Evolutionary conservation across 2,888 invertebrate genomes (phyloP).

Genomic region (Campaea margaritaria): DNA sequence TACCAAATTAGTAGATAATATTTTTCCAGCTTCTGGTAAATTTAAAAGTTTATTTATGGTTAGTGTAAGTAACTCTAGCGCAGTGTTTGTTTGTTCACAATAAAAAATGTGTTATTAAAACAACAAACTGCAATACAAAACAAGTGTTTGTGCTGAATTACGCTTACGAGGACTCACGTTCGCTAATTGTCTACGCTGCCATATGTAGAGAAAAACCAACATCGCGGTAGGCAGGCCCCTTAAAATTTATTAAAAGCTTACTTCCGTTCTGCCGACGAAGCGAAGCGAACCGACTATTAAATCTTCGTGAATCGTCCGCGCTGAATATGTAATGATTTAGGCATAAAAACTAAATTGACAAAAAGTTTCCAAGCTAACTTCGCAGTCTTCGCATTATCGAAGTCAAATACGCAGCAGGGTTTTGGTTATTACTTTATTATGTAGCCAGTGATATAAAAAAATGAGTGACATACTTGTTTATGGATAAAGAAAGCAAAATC

Average conservation of each 20-base stretch:
- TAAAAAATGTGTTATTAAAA: too few relatives aligned
- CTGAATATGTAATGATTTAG: conserved; percentile 68
- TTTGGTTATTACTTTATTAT: conserved; percentile 42
- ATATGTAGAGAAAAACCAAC: conserved; percentile 43
- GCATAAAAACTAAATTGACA: conserved; percentile 49
- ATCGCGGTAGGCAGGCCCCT: conserved; percentile 54
- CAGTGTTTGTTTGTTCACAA: not conserved
- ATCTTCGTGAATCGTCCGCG: conserved; percentile 60
- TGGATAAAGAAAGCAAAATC: conserved; percentile 5
- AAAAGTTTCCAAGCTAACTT: conserved; percentile 40
- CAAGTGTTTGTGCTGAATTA: conserved; percentile 20
- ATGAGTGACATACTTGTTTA: conserved; percentile 14
- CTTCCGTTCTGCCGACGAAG: conserved; percentile 61
- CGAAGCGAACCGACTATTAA: conserved; percentile 58
- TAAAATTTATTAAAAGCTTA: conserved; percentile 68
- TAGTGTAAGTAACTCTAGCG: too few relatives aligned
- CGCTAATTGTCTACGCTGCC: conserved; percentile 24
- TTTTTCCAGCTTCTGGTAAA: too few relatives aligned
- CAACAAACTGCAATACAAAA: conserved; percentile 3
- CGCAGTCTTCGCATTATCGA: conserved; percentile 32
- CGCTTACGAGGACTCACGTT: conserved; percentile 19
- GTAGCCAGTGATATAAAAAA: conserved; percentile 29
- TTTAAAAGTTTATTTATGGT: too few relatives aligned
- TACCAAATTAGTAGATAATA: too few relatives aligned
- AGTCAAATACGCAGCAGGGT: conserved; percentile 45